Conservation (phyloP, 2,797 vertebrate species). For the Syngnathus rostellatus region DNA sequence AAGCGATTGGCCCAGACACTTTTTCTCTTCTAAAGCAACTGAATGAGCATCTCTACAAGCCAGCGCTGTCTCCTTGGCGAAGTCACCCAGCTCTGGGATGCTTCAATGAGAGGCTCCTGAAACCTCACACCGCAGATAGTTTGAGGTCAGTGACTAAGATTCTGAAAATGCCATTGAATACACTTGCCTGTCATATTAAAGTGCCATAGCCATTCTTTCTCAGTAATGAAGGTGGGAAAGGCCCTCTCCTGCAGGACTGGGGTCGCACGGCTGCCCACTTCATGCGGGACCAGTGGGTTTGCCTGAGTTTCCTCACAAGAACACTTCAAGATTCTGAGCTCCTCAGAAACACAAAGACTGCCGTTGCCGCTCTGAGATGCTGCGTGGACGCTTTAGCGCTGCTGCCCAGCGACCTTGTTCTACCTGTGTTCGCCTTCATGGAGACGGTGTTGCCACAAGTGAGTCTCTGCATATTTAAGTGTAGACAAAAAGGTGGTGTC, state of each 20-base stretch:
- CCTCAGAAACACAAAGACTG: constrained; percentile 32
- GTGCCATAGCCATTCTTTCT: background rate
- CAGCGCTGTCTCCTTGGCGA: constrained; percentile 27
- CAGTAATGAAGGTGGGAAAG: constrained; percentile 63
- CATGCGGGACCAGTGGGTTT: constrained; percentile 82
- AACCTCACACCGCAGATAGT: constrained; percentile 60
- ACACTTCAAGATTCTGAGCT: constrained; percentile 23
- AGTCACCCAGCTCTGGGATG: constrained; percentile 31
- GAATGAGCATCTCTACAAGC: constrained; percentile 61
- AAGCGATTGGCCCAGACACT: constrained; percentile 48
- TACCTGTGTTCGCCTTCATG: constrained; percentile 82
- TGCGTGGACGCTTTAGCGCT: constrained; percentile 73
- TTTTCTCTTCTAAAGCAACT: constrained; percentile 54
- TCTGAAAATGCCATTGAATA: background rate
- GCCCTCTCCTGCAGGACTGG: constrained; percentile 75
- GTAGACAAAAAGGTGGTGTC: background rate
- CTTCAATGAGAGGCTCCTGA: constrained; percentile 70
- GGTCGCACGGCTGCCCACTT: constrained; percentile 77
- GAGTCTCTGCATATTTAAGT: constrained; percentile 16
- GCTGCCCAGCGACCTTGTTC: constrained; percentile 79
- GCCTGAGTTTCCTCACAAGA: constrained; percentile 72
- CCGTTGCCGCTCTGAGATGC: constrained; percentile 63
- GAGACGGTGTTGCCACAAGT: constrained; percentile 77
- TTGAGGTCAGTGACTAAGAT: constrained; percentile 41
- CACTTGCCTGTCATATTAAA: background rate